Evolutionary conservation across 2,797 vertebrate species (phyloP).

Genomic region (Platalea minor): DNA sequence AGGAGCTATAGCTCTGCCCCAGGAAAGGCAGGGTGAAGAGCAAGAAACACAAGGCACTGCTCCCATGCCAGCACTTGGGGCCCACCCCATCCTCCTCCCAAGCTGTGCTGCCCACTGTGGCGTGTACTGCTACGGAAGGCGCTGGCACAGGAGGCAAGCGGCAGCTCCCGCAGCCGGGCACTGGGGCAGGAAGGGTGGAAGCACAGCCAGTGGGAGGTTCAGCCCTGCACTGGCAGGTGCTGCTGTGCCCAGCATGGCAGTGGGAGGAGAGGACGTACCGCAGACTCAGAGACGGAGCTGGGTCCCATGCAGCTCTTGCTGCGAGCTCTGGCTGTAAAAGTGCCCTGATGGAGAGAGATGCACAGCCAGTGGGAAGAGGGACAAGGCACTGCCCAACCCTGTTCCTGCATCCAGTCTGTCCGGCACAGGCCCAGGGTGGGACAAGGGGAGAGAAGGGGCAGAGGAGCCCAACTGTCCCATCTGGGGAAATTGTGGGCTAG

Average conservation of each 20-base stretch:
- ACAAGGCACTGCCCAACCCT: not conserved
- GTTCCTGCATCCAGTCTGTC: not conserved
- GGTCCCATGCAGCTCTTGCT: constrained; percentile 84
- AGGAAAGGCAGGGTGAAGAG: not conserved
- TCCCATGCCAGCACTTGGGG: not conserved
- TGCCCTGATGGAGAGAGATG: constrained; percentile 88
- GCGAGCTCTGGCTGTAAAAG: constrained; percentile 82
- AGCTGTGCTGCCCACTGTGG: not conserved
- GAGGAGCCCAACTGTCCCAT: not conserved
- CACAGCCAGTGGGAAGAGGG: constrained; percentile 37
- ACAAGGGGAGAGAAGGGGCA: not conserved
- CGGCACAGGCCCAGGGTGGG: not conserved
- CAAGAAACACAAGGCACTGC: not conserved
- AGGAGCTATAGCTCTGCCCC: not conserved
- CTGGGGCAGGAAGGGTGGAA: not conserved
- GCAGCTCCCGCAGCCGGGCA: not conserved
- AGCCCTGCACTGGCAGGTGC: not conserved
- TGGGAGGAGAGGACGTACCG: constrained; percentile 81
- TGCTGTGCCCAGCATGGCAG: not conserved
- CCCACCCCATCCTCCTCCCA: not conserved
- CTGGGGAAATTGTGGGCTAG: not conserved
- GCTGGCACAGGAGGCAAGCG: not conserved
- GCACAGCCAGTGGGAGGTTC: not conserved
- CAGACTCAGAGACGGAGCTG: constrained; percentile 83
- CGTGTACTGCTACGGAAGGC: not conserved